Conservation (phyloP, 2,113 vertebrate species). For the Tonatia bakeri region DNA sequence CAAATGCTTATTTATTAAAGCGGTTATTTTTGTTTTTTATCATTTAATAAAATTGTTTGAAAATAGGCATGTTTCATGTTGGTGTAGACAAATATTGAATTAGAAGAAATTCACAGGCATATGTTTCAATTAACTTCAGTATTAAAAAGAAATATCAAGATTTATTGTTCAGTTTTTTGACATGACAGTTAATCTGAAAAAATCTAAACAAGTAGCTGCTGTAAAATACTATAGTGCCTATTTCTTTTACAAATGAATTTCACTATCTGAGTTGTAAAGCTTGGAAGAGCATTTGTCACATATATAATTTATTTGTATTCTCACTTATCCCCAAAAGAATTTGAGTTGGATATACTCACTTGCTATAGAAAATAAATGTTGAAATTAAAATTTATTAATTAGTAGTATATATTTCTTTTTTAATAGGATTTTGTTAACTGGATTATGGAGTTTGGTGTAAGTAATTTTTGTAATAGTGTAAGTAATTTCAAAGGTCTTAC, state of each 20-base stretch:
- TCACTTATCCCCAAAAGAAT: background rate
- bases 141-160: background rate
- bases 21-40: background rate
- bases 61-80: background rate
- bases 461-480: background rate
- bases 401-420: background rate
- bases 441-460: background rate
- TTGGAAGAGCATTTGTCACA: background rate
- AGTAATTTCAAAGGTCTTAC: background rate
- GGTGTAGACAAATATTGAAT: background rate
- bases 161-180: background rate
- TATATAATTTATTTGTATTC: constrained; percentile 19
- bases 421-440: constrained; percentile 24
- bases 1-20: background rate
- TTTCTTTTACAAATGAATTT: constrained; percentile 5
- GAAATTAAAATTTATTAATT: background rate
- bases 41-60: background rate
- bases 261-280: background rate
- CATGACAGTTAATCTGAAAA: background rate
- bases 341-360: background rate
- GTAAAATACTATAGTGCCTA: background rate
- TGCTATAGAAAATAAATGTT: background rate
- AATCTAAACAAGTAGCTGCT: background rate
- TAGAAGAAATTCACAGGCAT: background rate
- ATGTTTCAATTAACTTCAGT: constrained; percentile 16